A percentile compares a stretch with the other conserved stretches of the same genome.
phyloP scores from a whole-genome alignment of 2,888 invertebrate species.

The Chromoteleia sp. region DNA sequence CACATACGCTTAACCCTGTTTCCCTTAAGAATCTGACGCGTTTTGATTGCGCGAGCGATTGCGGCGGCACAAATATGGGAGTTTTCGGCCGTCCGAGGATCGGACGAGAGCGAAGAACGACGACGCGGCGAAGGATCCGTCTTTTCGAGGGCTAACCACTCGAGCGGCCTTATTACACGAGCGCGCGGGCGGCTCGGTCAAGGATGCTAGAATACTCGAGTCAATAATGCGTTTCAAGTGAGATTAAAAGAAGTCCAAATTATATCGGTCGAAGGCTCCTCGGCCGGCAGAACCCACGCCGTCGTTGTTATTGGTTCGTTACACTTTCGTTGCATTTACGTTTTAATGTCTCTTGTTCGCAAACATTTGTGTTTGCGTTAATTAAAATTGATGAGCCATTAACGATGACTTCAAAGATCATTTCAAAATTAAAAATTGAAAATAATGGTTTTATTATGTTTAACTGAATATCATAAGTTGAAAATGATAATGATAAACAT shows the following conservation, averaged over 20 bases:
- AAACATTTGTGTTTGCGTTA: too few species aligned
- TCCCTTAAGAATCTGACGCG: conserved; percentile 25
- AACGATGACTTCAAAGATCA: too few species aligned
- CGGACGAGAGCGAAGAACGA: conserved; percentile 34
- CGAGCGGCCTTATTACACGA: conserved; percentile 47
- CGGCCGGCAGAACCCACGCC: too few species aligned
- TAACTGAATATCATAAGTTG: too few species aligned
- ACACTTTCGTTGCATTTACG: too few species aligned
- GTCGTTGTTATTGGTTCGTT: too few species aligned
- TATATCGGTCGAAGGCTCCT: conserved; percentile 7
- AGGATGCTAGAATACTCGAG: conserved; percentile 48
- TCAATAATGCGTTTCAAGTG: conserved; percentile 12
- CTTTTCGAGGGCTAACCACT: conserved; percentile 64
- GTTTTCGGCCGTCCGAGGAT: conserved; percentile 33
- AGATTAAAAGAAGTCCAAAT: conserved; percentile 7
- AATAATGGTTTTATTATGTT: too few species aligned
- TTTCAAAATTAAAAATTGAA: too few species aligned
- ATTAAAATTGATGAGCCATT: too few species aligned
- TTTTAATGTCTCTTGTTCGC: too few species aligned
- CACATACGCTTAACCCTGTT: conserved; percentile 58
- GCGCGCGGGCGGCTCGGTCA: conserved; percentile 42
- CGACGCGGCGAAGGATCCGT: conserved; percentile 39
- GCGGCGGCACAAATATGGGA: conserved; percentile 50
- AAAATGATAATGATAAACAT: too few species aligned
- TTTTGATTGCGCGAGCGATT: conserved; percentile 37